Evolutionary conservation across 2,888 invertebrate genomes (phyloP), one percentile per base, ranked within the genome.

Genomic region (Amphimallon solstitiale): DNA sequence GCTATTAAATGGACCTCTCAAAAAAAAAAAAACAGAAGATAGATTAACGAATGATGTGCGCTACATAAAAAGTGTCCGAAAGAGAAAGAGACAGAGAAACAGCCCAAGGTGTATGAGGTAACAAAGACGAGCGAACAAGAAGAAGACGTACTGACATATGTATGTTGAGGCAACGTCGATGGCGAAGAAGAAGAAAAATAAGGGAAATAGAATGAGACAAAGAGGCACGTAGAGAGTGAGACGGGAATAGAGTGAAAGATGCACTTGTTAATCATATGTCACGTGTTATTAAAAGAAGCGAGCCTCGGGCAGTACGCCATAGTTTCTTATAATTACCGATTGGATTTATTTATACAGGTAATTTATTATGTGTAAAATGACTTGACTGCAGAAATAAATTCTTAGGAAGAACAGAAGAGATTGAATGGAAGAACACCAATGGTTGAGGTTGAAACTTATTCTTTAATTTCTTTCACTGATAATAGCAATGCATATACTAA

Each of bases 221-320:
- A 52, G 35, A 35, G 9, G 5, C 15, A 40, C 12, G 37, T 40
- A 40, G 40, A n/a, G 60, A 68, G 70, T 7, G 29, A 29, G 29
- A 29, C 9, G 29, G 5, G 21, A 5, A 54, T 21, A 40, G 21
- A 54, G 17, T 54, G 56, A 73, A 74, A 67, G 71, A 75, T 75
- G 73, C 71, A 71, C 76, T 75, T 75, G 75, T 77, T 78, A 76
- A 77, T 77, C 78, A 75, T 73, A 76, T 75, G 77, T 77, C 77
- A 78, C 73, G 71, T 73, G 77, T 77, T 78, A 79, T 79, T 78
- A 79, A 73, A 74, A 75, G 74, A 72, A 74, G 73, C 74, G 71
- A 75, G 75, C 76, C 75, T 76, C 70, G 67, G 70, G 71, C 71
- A 71, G 43, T 59, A 15, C 38, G 69, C 68, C 69, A 67, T 68